These are phyloP conservation scores for Aldrovandia affinis DNA, from an alignment of 2,797 vertebrate genomes.

Conservation along the genomic window DNA sequence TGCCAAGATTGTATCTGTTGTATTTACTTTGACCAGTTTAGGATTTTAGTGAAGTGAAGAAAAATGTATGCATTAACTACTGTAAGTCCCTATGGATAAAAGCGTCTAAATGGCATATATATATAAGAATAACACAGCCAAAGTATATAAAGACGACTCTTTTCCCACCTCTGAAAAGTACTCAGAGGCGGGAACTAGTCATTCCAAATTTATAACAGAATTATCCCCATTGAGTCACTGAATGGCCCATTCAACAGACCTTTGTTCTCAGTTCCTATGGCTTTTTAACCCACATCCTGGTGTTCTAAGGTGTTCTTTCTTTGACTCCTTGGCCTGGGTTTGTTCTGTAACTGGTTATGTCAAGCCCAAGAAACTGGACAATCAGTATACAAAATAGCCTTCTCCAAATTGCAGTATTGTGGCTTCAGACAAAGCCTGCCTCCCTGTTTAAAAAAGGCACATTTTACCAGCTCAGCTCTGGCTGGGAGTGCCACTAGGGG, in stretches of 20 bases:
- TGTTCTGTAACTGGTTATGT: neutral
- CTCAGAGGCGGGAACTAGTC: neutral
- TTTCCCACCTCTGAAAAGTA: neutral
- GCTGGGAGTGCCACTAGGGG: too few species aligned
- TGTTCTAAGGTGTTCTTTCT: conserved; percentile 48
- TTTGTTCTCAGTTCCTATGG: conserved; percentile 66
- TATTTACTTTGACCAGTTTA: neutral
- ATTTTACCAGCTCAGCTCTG: neutral
- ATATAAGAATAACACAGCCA: neutral
- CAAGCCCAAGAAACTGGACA: conserved; percentile 41
- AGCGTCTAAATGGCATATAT: too few species aligned
- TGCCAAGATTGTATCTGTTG: neutral
- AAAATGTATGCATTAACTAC: too few species aligned
- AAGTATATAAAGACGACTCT: neutral
- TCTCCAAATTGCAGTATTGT: neutral
- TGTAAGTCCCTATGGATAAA: too few species aligned
- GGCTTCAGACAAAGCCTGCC: neutral
- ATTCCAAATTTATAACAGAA: conserved; percentile 38
- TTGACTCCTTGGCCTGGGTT: neutral
- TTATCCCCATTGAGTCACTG: conserved; percentile 54
- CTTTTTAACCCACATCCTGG: conserved; percentile 61
- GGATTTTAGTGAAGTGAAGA: neutral
- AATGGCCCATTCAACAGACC: conserved; percentile 57
- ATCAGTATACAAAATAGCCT: neutral
- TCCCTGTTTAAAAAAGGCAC: neutral